phyloP scores from a whole-genome alignment of 2,113 vertebrate genomes.

The Leptocoma aspasia region DNA sequence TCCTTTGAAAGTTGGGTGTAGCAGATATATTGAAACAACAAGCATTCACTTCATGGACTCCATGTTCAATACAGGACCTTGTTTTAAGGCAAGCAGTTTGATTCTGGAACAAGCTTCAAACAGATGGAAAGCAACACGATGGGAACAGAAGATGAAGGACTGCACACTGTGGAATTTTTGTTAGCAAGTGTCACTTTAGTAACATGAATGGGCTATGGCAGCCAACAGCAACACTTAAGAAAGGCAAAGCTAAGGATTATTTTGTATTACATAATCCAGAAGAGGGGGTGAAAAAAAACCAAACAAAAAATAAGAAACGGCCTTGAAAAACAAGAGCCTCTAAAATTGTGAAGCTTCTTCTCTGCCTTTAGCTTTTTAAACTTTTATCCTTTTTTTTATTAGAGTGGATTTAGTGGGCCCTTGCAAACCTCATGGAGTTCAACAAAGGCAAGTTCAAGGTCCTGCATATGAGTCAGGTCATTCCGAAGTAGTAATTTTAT shows the following conservation, averaged over 20 bases:
- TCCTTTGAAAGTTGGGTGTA: not conserved
- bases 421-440: not conserved
- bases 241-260: not conserved
- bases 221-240: not conserved
- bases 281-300: accelerated
- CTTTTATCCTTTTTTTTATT: not conserved
- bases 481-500: not conserved
- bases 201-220: not conserved
- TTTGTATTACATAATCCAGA: not conserved
- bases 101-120: not conserved
- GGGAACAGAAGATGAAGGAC: not conserved
- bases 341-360: not conserved
- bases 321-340: not conserved
- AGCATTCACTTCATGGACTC: not conserved
- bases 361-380: not conserved
- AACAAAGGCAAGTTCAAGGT: not conserved
- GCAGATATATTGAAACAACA: not conserved
- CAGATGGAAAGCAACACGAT: not conserved
- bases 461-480: not conserved
- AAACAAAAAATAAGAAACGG: not conserved
- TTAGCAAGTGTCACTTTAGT: not conserved
- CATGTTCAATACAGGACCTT: not conserved
- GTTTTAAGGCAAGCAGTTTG: not conserved
- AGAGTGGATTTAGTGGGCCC: not conserved
- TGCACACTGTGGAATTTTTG: not conserved